Base-by-base conservation (phyloP, 2,888 invertebrate species). In the Papilio protenor region DNA sequence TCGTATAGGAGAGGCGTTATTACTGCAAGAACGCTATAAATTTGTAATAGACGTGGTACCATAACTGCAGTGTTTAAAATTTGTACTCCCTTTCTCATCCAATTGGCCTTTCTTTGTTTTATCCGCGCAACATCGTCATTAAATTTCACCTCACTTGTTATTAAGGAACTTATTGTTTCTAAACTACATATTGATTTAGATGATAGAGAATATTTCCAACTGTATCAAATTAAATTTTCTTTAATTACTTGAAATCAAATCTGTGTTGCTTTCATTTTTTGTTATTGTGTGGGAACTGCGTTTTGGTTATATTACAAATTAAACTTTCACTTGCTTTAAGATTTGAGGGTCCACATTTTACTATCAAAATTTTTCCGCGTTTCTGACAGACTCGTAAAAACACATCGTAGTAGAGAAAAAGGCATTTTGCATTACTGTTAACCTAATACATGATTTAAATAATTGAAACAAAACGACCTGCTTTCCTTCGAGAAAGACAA, bases 91-190 rank as follows among this genome's bases (percentile, higher is more conserved):
- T 94, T 94, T 94, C 94, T 91, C 90, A 89, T 92, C 88, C 87
- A 91, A 93, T 91, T 91, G 91, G 90, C 90, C 91, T 93, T 93
- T 93, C 93, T 93, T 94, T 93, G 91, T 92, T 89, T 88, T 84
- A 83, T 87, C 86, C 84, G 83, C 85, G 85, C 85, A 87, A 86
- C 87, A 77, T 78, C 82, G 77, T 86, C 82, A 80, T 84, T 84
- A 87, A 89, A 88, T 87, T 84, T 85, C 84, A 84, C 85, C 76
- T 77, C 79, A 78, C 61, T 78, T 82, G 80, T 80, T 82, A 80
- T 77, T 75, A 81, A 79, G 80, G 78, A 81, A 83, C 79, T 78
- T 81, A 81, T 81, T 82, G 79, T 75, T 80, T 80, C 77, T 77
- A 81, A 70, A 33, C 16, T 27, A 21, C 18, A 52, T 59, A 74